Evolutionary conservation across 2,797 vertebrate genomes (phyloP).

Genomic region (Oceanodroma leucorhoa): DNA sequence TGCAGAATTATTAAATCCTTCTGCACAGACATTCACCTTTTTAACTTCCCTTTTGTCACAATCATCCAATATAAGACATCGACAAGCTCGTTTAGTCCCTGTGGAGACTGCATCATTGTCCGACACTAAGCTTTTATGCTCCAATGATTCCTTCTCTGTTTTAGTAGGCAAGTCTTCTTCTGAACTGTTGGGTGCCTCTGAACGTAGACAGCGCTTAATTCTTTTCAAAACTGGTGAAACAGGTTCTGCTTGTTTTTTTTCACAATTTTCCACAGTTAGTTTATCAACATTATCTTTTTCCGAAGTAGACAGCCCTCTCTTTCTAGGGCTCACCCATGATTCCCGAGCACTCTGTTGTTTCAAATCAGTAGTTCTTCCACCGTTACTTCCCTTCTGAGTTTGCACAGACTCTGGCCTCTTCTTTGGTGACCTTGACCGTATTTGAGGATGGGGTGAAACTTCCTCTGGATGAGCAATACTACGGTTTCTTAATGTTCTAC

Average conservation of each 20-base stretch:
- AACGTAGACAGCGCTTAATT: conserved; percentile 88
- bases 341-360: conserved; percentile 81
- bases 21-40: conserved; percentile 76
- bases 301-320: conserved; percentile 87
- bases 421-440: conserved; percentile 94
- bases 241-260: conserved; percentile 77
- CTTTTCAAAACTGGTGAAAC: conserved; percentile 88
- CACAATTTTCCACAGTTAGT: conserved; percentile 83
- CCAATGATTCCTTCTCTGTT: conserved; percentile 79
- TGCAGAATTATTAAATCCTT: conserved; percentile 72
- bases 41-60: conserved; percentile 86
- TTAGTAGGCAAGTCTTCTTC: conserved; percentile 83
- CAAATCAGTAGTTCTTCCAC: conserved; percentile 82
- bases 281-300: conserved; percentile 88
- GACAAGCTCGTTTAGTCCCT: conserved; percentile 78
- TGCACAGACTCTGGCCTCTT: conserved; percentile 89
- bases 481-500: conserved; percentile 98
- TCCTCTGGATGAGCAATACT: conserved; percentile 98
- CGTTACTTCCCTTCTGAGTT: conserved; percentile 75
- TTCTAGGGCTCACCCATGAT: conserved; percentile 86
- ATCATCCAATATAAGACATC: conserved; percentile 84
- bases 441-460: conserved; percentile 83
- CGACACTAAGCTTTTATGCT: conserved; percentile 74
- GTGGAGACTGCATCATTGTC: conserved; percentile 80
- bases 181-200: conserved; percentile 85